These are phyloP conservation scores for Hirtodrosophila cameraria DNA, from an alignment of 2,888 invertebrate species.

Conservation along the genomic window DNA sequence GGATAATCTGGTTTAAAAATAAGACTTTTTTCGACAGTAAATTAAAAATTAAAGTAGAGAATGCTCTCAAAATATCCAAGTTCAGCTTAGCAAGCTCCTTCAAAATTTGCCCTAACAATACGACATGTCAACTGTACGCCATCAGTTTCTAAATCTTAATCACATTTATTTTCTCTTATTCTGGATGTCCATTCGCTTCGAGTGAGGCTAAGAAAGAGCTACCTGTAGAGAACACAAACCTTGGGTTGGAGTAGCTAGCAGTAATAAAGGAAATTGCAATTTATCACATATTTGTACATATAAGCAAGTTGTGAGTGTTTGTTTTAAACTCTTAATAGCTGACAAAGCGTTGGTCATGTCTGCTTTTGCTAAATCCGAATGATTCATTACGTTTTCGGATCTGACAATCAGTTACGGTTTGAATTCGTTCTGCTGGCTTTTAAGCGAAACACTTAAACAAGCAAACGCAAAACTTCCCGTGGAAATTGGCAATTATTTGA, in stretches of 20 bases:
- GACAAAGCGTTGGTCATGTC: not conserved
- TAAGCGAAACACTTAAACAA: constrained; percentile 27
- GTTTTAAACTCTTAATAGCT: not conserved
- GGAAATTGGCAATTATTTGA: constrained; percentile 38
- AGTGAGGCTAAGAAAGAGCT: too few relatives aligned
- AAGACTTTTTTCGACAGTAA: too few relatives aligned
- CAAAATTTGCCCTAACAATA: too few relatives aligned
- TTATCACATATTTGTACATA: too few relatives aligned
- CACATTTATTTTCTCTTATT: too few relatives aligned
- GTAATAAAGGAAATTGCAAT: not conserved
- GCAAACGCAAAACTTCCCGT: constrained; percentile 21
- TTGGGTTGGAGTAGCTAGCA: too few relatives aligned
- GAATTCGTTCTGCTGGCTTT: constrained; percentile 31
- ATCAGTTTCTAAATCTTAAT: too few relatives aligned
- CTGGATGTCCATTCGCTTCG: too few relatives aligned
- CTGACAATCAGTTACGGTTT: constrained; percentile 50
- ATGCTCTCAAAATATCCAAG: too few relatives aligned
- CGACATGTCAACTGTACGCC: too few relatives aligned
- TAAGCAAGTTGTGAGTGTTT: constrained; percentile 11
- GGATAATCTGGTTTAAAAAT: constrained; percentile 14
- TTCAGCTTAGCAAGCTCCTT: too few relatives aligned
- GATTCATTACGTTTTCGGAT: constrained; percentile 65
- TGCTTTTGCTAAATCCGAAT: constrained; percentile 24
- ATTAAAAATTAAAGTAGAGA: too few relatives aligned
- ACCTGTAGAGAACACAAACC: constrained; percentile 7